Evolutionary conservation across 2,797 vertebrate species (phyloP).

Genomic region (Anguilla obscura): DNA sequence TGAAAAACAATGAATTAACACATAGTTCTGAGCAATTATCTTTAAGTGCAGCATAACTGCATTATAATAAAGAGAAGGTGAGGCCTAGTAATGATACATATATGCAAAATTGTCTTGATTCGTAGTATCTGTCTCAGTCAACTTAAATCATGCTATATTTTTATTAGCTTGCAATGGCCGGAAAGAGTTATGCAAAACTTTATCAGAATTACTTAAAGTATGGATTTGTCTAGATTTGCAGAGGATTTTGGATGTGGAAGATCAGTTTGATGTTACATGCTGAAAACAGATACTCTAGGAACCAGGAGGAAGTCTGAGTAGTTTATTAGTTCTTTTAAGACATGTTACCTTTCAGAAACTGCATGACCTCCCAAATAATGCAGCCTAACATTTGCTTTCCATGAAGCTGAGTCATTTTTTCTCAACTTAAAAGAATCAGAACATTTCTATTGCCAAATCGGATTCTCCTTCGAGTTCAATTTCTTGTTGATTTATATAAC

Average conservation of each 20-base stretch:
- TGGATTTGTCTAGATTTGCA: no score
- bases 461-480: background rate
- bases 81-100: background rate
- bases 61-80: background rate
- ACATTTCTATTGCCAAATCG: background rate
- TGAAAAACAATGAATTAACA: background rate
- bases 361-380: background rate
- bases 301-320: background rate
- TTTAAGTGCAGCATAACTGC: background rate
- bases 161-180: background rate
- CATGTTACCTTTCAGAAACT: background rate
- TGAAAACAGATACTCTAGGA: background rate
- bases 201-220: background rate
- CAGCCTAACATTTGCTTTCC: background rate
- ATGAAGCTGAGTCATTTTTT: background rate
- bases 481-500: constrained; percentile 6
- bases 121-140: no score
- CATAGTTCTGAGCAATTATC: background rate
- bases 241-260: background rate
- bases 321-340: background rate
- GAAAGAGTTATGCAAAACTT: background rate
- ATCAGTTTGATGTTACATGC: background rate
- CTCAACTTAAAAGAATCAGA: background rate
- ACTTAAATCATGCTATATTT: background rate
- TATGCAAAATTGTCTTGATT: background rate